Evolutionary conservation across 2,797 vertebrate species (phyloP), one percentile per base, ranked within the genome.

Genomic region (Phoxinus dragarum): DNA sequence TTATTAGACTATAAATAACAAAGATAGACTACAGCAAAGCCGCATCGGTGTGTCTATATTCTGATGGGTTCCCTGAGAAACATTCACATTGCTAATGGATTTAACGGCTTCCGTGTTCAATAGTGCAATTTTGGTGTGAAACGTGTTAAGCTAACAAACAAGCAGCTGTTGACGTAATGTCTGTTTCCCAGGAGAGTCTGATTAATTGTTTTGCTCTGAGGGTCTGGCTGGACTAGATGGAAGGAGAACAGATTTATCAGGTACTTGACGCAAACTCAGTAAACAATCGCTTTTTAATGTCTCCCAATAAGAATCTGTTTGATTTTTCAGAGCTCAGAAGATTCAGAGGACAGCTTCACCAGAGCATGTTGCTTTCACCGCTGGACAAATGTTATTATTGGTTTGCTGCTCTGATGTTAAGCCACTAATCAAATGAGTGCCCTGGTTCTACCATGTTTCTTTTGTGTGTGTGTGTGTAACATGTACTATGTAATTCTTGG

Each of bases 201-300:
- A 80, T 49, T 84, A 80, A 90, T 82, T 61, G 52, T 47, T 82
- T 69, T 71, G 79, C 87, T 87, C 68, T 56, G n/a, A 79, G 68
- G 56, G 81, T 74, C 68, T 47, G 40, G 82, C 66, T 52, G 59
- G 34, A 88, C 75, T 75, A 84, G 73, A 84, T 78, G 84, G 85
- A 86, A 79, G 77, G 77, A 79, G 75, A 47, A 49, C 59, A 86
- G 83, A 84, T 87, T 88, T 85, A 86, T 85, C 76, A 81, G 85
- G 67, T 84, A 61, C 85, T 88, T 79, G 80, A 75, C 69, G 10
- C 81, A 61, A 59, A 84, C 79, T 88, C 86, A 56, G 52, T 82
- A 85, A 84, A 77, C 87, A 91, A 91, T 89, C 85, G 88, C 86
- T 90, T 93, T 90, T 89, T 88, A 84, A 88, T 84, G 85, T 52